Conservation (phyloP, 2,888 invertebrate species). For the Notodonta dromedarius region DNA sequence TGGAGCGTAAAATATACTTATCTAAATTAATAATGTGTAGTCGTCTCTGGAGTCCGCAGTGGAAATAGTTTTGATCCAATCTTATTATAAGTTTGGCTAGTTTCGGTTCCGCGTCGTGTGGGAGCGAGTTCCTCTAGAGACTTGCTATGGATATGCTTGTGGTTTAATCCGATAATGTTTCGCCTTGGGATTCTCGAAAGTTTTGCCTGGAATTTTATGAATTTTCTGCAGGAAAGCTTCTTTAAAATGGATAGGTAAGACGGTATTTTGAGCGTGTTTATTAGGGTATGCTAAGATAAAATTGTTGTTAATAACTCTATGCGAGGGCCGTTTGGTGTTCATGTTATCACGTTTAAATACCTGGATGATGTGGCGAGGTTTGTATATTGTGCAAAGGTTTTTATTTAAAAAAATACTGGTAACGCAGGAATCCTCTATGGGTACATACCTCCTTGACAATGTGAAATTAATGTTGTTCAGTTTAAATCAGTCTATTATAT, state of each 20-base stretch:
- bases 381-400: too few relatives aligned
- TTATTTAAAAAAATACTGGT: too few relatives aligned
- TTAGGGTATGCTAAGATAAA: not conserved
- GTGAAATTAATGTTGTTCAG: too few relatives aligned
- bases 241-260: not conserved
- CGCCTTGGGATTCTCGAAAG: not conserved
- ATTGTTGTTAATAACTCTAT: too few relatives aligned
- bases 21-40: slow-evolving; percentile 23
- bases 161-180: slow-evolving; percentile 36
- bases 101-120: slow-evolving; percentile 41
- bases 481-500: too few relatives aligned
- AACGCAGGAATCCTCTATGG: too few relatives aligned
- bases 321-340: too few relatives aligned
- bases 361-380: too few relatives aligned
- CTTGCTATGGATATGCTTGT: slow-evolving; percentile 28
- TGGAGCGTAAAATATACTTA: slow-evolving; percentile 19
- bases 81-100: slow-evolving; percentile 55
- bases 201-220: not conserved
- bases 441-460: too few relatives aligned
- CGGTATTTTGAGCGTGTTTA: not conserved
- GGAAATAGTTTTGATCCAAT: slow-evolving; percentile 46
- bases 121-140: slow-evolving; percentile 41
- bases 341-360: too few relatives aligned
- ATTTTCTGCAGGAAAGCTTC: not conserved
- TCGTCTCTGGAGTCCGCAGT: slow-evolving; percentile 27